Conservation (phyloP, 2,113 vertebrate genomes). For the Odobenus rosmarus region DNA sequence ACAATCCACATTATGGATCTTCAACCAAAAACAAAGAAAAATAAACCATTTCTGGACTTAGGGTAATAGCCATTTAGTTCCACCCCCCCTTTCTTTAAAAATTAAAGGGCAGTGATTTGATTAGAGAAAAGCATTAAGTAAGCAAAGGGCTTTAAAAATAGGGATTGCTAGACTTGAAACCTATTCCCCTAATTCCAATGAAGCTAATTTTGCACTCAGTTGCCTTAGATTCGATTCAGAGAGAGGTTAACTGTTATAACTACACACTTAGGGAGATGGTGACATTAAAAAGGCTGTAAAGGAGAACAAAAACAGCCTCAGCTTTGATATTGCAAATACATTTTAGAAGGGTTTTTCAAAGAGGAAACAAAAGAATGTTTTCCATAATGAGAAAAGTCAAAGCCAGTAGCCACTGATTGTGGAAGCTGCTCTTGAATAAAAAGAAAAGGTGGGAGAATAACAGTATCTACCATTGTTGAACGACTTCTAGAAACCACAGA, state of each 20-base stretch:
- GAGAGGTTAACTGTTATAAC: constrained; percentile 22
- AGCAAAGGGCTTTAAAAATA: constrained; percentile 47
- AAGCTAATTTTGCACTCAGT: constrained; percentile 53
- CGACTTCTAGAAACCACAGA: neutral
- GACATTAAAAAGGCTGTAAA: constrained; percentile 35
- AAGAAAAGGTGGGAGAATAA: neutral
- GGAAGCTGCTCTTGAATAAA: constrained; percentile 3
- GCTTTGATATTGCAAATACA: constrained; percentile 10
- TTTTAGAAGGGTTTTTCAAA: constrained; percentile 35
- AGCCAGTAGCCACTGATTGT: neutral
- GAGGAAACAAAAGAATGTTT: constrained; percentile 41
- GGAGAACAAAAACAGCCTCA: constrained; percentile 39
- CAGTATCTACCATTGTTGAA: neutral
- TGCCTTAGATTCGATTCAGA: constrained; percentile 6
- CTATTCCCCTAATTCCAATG: constrained; percentile 54
- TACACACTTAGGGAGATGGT: neutral
- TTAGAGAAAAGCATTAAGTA: constrained; percentile 42
- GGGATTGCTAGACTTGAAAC: constrained; percentile 51
- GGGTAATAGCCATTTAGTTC: neutral
- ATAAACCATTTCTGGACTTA: neutral
- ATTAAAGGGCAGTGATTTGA: neutral
- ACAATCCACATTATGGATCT: neutral
- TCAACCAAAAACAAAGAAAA: constrained; percentile 14
- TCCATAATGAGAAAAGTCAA: constrained; percentile 48
- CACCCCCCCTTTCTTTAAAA: neutral